Evolutionary conservation across 1,140 invertebrate species (phyloP), one percentile per base, ranked within the genome.

Genomic region (Polypedilum pembai): DNA sequence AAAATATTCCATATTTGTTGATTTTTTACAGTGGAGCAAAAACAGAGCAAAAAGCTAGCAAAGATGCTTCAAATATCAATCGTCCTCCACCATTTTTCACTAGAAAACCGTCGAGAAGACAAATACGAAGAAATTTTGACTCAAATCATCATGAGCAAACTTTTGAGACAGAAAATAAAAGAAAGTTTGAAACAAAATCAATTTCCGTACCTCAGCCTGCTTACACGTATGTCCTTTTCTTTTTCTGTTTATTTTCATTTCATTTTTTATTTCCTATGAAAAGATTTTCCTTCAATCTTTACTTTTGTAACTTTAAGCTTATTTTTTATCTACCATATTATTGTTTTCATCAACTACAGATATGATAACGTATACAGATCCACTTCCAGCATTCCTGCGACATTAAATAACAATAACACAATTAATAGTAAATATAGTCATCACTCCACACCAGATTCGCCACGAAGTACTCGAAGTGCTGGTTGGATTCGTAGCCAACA

Each of bases 21-120:
- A 75, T 76, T 77, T 80, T 76, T 80, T 82, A 82, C 78, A 88
- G 86, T 82, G 90, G 90, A 77, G 5, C 24, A 3, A 83, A 90
- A 69, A 87, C 89, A 76, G 88, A 90, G 78, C 88, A 89, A 81
- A 85, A 88, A 79, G 85, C 86, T 40, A 83, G 85, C 18, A 78
- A 85, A 83, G 83, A 90, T 84, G 84, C 86, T 80, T 85, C 84
- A 75, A 83, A 86, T 76, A 84, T 87, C 73, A 80, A 85, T 73
- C 85, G 88, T 73, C 87, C 91, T 17, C 92, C 92, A 73, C 93
- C 94, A 41, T 85, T 88, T 63, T 96, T 98, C 80, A 90, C 91
- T 65, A 87, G 95, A 77, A 92, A 91, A n/a, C 93, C 94, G 7
- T 97, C 94, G 76, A 87, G 93, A 77, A 86, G 94, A 76, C 92